Evolutionary conservation across 2,888 invertebrate species (phyloP).

Genomic region (Linnaemya vulpina): DNA sequence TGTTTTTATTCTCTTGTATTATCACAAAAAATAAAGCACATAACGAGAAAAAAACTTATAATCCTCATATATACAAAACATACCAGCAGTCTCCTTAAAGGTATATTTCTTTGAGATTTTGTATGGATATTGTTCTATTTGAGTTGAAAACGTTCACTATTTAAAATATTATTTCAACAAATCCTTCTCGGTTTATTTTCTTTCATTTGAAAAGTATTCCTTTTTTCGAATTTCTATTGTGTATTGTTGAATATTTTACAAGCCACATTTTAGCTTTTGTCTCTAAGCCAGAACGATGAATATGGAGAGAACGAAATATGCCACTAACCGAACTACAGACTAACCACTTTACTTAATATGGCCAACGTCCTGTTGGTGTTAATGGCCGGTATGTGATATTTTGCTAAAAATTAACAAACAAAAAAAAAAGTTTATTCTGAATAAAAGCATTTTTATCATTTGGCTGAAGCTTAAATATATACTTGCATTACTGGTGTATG

Average conservation of each 20-base stretch:
- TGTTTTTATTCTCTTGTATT: conserved; percentile 65
- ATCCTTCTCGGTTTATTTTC: conserved; percentile 34
- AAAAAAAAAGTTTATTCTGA: conserved; percentile 28
- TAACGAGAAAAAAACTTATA: background rate
- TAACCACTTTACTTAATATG: conserved; percentile 60
- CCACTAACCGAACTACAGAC: conserved; percentile 28
- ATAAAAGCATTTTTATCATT: conserved; percentile 16
- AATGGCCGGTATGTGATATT: conserved; percentile 61
- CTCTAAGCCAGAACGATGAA: background rate
- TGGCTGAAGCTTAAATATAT: background rate
- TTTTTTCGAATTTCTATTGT: conserved; percentile 57
- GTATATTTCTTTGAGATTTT: conserved; percentile 4
- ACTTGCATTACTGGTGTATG: background rate
- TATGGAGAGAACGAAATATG: background rate
- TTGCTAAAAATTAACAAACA: conserved; percentile 43
- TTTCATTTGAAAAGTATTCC: conserved; percentile 20
- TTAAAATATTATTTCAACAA: conserved; percentile 51
- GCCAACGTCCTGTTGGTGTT: conserved; percentile 65
- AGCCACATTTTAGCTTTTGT: conserved; percentile 36
- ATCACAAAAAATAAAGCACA: conserved; percentile 9
- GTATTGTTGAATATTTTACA: conserved; percentile 56
- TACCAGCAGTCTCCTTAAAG: background rate
- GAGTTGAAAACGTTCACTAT: conserved; percentile 49
- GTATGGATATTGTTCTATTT: conserved; percentile 14
- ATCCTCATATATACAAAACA: background rate